A percentile compares a stretch with the other conserved stretches of the same genome.
Evolutionary conservation across 2,888 invertebrate species (phyloP).

Genomic region (Perithous albicinctus): DNA sequence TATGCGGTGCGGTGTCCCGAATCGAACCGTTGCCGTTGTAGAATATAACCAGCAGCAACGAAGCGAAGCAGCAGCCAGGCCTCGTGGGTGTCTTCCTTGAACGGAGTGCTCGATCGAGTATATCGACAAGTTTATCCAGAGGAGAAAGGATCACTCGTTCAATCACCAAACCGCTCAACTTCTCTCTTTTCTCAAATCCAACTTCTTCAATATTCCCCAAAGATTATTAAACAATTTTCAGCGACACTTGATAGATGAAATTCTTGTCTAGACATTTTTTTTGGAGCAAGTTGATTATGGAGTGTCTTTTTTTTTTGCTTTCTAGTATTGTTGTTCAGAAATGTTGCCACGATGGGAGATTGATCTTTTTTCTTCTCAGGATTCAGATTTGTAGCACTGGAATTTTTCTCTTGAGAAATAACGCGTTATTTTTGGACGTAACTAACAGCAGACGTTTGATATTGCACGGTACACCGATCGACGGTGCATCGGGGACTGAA

Average conservation of each 20-base stretch:
- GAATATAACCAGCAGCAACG: conserved; percentile 12
- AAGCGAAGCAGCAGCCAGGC: background rate
- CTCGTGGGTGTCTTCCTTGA: conserved; percentile 22
- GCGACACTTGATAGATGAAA: no score
- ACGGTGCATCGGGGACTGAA: conserved; percentile 70
- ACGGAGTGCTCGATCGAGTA: background rate
- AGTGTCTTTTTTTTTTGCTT: no score
- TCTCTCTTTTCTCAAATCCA: background rate
- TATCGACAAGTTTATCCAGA: background rate
- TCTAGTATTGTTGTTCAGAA: no score
- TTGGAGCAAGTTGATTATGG: no score
- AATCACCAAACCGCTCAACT: background rate
- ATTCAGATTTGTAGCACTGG: no score
- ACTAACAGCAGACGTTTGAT: conserved; percentile 5
- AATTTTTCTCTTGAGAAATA: no score
- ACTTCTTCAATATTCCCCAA: no score
- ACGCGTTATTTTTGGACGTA: conserved; percentile 7
- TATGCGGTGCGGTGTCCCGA: conserved; percentile 31
- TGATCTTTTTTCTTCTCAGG: no score
- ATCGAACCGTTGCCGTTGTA: conserved; percentile 12
- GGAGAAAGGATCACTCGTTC: conserved; percentile 18
- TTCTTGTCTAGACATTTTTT: no score
- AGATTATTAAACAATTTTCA: no score
- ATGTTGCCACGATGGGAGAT: background rate
- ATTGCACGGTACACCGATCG: conserved; percentile 61